phyloP scores from a whole-genome alignment of 1,140 invertebrate genomes.

The Papilio aristodemus region DNA sequence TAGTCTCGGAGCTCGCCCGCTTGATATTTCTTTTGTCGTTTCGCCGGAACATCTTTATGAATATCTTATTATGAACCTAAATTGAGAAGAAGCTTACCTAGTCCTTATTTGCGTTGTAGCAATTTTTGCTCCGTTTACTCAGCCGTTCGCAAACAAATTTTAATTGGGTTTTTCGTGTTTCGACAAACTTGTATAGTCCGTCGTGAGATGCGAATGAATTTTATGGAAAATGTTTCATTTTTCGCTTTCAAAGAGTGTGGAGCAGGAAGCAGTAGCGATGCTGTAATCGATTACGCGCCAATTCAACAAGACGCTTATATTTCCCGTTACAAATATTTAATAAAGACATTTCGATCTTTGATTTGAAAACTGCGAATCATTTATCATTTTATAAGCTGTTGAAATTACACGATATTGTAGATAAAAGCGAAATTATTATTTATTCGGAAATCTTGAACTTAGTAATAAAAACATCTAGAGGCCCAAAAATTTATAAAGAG shows the following conservation, averaged over 20 bases:
- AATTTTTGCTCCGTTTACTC: constrained; percentile 72
- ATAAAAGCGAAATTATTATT: not conserved
- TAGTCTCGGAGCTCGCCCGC: constrained; percentile 50
- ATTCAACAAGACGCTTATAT: constrained; percentile 17
- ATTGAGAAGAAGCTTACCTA: constrained; percentile 73
- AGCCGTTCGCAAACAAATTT: constrained; percentile 74
- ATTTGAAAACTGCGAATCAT: constrained; percentile 1
- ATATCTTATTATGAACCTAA: constrained; percentile 77
- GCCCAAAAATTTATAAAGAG: too few relatives aligned
- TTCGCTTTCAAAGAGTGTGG: constrained; percentile 22
- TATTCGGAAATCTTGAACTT: too few relatives aligned
- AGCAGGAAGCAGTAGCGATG: constrained; percentile 1
- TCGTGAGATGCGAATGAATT: constrained; percentile 46
- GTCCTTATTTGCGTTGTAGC: constrained; percentile 70
- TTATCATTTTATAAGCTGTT: not conserved
- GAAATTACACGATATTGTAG: constrained; percentile 30
- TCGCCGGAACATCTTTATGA: constrained; percentile 69
- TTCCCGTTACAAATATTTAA: constrained; percentile 14
- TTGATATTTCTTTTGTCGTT: constrained; percentile 56
- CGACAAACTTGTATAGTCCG: constrained; percentile 60
- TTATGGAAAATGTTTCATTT: constrained; percentile 35
- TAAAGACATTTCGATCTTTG: not conserved
- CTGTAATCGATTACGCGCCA: constrained; percentile 22
- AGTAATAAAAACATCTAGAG: too few relatives aligned
- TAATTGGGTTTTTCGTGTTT: constrained; percentile 76